Evolutionary conservation across 2,113 vertebrate species (phyloP), one percentile per base, ranked within the genome.

Genomic region (Henicopernis longicauda): DNA sequence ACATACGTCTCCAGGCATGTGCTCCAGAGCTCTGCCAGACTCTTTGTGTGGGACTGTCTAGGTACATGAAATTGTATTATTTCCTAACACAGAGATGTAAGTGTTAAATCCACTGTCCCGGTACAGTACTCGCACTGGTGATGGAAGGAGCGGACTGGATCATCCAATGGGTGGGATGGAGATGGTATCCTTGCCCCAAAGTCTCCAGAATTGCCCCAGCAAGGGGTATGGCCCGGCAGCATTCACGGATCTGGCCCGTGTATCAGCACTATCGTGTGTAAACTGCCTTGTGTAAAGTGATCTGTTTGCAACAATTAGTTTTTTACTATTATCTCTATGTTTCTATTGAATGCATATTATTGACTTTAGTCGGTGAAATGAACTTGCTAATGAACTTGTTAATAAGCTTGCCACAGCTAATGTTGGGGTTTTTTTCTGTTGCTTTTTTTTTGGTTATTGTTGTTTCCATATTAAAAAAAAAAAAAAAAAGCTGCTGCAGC

Each of bases 201-300:
- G 18, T 23, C 47, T 22, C 61, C 62, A 6, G 47, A 13, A 6
- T 1, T 19, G 11, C 13, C 40, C 65, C 71, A 26, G 67, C 2
- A 4, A 18, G 52, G n/a, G 42, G 12, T 7, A 19, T 0, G 21
- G 45, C 4, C 10, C 26, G 4, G 34, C 10, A 6, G 9, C 6
- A 7, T 15, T 22, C 8, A 2, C 9, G 26, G 7, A 9, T 9
- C 27, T 3, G 9, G 17, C 34, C 40, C 5, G 6, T 25, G 84
- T 61, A 3, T 7, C 67, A 27, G 21, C 13, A 0, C 44, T 21
- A 1, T 1, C 3, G 1, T 1, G 27, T 17, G 6, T 0, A 3
- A 65, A 11, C 23, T 4, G 27, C 34, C 31, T 17, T 1, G 0
- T 11, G 27, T 13, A 0, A 47, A 31, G 66, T 3, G 12, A 16